Evolutionary conservation across 2,113 vertebrate genomes (phyloP), one percentile per base, ranked within the genome.

Genomic region (Chloropsis cyanopogon): DNA sequence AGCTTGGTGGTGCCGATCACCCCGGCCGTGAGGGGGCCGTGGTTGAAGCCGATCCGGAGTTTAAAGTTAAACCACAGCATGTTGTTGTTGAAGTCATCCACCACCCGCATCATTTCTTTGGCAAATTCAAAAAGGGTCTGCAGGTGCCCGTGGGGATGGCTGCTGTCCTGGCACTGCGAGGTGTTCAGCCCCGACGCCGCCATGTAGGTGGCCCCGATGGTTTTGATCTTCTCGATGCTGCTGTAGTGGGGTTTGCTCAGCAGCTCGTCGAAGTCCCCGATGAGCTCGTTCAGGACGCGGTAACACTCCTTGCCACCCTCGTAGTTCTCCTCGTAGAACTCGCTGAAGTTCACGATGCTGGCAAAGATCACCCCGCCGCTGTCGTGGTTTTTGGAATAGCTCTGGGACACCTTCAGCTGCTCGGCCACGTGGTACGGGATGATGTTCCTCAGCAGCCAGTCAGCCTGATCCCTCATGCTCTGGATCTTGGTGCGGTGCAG

Each of bases 131-230:
- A 99, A 66, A 99, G 98, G 37, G 98, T 98, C 86, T 98, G 98
- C 91, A 99, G 94, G 96, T 99, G 99, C 41, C 98, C 98, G 10
- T 99, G 98, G 0, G 99, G 99, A 44, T 98, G 98, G 86, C 95
- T 84, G 88, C 95, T 97, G 8, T 98, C 99, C 37, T 98, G 98
- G 94, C 98, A 96, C 97, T 99, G 99, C 10, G 98, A 98, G 2
- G 98, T 97, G 23, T 99, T 99, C 71, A 99, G 98, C 13, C 99
- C 99, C 0, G 99, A 99, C 0, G 99, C 99, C 0, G 99, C 99
- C 99, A 99, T 99, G 97, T 99, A 99, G 6, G 99, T 99, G 63
- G 99, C 99, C 12, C 99, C 99, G 0, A 99, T 99, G n/a, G 99
- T 99, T 97, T 99, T 99, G 96, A 99, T 99, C 93, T 99, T 99